Percentiles rank a stretch among this genome's conserved stretches.
Evolutionary conservation across 2,113 vertebrate species (phyloP).

Genomic region (Myrmecophaga tridactyla): DNA sequence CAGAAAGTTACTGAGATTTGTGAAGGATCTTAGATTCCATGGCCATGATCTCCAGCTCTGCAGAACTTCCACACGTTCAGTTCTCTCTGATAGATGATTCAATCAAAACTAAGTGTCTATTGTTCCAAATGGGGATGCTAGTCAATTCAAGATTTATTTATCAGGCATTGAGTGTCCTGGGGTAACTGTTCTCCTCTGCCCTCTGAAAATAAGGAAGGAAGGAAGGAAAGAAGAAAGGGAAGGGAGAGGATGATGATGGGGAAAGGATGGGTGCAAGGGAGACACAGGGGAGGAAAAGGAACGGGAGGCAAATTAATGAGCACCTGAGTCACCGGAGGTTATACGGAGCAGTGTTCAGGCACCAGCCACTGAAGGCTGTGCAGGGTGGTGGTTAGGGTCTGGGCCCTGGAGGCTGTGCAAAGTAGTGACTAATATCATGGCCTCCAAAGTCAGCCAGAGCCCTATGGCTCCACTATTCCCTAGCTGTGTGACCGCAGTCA

Average conservation of each 20-base stretch:
- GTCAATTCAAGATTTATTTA: background rate
- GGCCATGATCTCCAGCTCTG: background rate
- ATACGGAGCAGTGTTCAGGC: background rate
- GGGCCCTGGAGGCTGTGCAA: background rate
- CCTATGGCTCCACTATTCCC: background rate
- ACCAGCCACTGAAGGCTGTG: background rate
- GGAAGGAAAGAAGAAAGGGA: too few species aligned
- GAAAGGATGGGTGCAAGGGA: too few species aligned
- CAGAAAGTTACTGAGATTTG: background rate
- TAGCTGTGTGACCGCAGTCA: background rate
- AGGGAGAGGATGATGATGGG: too few species aligned
- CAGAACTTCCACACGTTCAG: background rate
- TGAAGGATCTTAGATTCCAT: background rate
- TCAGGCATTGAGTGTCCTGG: background rate
- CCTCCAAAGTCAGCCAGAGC: background rate
- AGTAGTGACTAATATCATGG: background rate
- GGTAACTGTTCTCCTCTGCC: background rate
- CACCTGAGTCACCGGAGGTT: background rate
- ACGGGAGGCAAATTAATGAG: too few species aligned
- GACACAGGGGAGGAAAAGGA: background rate
- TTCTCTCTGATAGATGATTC: background rate
- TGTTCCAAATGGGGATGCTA: background rate
- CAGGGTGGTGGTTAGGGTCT: background rate
- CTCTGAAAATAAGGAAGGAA: too few species aligned
- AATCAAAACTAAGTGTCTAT: background rate